Base-by-base conservation (phyloP, 2,888 invertebrate genomes). In the Dryocosmus kuriphilus region DNA sequence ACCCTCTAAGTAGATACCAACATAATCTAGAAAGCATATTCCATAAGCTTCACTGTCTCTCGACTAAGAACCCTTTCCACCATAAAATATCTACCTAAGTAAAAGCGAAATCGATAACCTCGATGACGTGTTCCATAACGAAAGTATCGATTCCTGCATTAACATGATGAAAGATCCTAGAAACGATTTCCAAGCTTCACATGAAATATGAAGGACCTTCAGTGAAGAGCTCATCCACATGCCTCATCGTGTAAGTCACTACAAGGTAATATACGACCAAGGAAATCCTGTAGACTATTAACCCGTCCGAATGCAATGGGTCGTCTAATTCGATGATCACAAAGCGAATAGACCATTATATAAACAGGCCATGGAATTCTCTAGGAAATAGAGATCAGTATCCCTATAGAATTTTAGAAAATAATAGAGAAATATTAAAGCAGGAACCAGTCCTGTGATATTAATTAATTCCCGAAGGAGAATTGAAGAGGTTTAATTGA, bases 31-130 rank as follows among this genome's bases (percentile, higher is more conserved):
- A 30, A 46, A 67, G 27, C 46, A 46, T 46, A 67, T 67, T 67
- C 46, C 27, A 27, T 46, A 46, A 67, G 27, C 14, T 27, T 24
- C 27, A 67, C 67, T 67, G 24, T 19, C 27, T 67, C 67, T 27
- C 27, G 9, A 27, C 67, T 27, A 27, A 67, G 46, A 46, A n/a
- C 30, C 27, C 30, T 8, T 67, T 67, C 27, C 67, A 27, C 67
- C 67, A 67, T 67, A 67, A 67, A 67, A 46, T 67, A 46, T 30
- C 41, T 65, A 38, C 24, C 27, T 67, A 24, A 16, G 41, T 41
- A 67, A 67, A 46, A 46, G 24, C 46, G 41, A 67, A 67, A 67
- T 67, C 46, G n/a, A 46, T 67, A 27, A 11, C 27, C 27, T 41
- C 67, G 46, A 41, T 30, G 46, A 27, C 27, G 19, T 46, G 4